phyloP scores from a whole-genome alignment of 2,113 vertebrate genomes.

The Isichthys henryi region DNA sequence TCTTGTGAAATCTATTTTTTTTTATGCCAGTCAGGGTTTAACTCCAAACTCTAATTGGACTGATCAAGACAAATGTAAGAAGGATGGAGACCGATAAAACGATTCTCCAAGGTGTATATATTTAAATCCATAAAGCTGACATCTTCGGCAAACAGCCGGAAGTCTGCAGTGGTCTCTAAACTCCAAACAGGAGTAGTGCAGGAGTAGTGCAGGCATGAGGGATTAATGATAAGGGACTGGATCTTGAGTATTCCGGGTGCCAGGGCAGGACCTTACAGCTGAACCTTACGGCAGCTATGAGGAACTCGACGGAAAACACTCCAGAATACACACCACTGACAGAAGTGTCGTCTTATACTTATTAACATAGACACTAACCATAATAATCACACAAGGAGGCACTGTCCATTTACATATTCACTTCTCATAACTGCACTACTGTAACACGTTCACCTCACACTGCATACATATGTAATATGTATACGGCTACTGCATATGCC shows the following conservation, averaged over 20 bases:
- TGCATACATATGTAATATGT: no score
- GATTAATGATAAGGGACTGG: not conserved
- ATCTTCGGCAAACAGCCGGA: not conserved
- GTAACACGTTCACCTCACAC: no score
- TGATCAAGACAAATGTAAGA: constrained; percentile 1
- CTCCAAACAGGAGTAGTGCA: not conserved
- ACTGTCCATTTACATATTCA: no score
- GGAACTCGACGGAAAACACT: not conserved
- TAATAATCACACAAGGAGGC: not conserved
- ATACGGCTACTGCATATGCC: no score
- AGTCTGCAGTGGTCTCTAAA: not conserved
- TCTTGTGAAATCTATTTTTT: not conserved
- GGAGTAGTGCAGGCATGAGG: not conserved
- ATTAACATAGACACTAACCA: not conserved
- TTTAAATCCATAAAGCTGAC: not conserved
- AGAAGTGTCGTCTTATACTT: not conserved
- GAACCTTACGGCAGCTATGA: not conserved
- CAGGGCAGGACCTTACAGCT: not conserved
- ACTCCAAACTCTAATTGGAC: not conserved
- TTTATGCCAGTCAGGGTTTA: not conserved
- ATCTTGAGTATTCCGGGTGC: not conserved
- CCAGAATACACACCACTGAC: not conserved
- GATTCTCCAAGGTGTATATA: not conserved
- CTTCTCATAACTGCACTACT: no score
- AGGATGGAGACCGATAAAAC: not conserved